Conservation (phyloP, 2,797 vertebrate genomes). For the Clarias fuscus region DNA sequence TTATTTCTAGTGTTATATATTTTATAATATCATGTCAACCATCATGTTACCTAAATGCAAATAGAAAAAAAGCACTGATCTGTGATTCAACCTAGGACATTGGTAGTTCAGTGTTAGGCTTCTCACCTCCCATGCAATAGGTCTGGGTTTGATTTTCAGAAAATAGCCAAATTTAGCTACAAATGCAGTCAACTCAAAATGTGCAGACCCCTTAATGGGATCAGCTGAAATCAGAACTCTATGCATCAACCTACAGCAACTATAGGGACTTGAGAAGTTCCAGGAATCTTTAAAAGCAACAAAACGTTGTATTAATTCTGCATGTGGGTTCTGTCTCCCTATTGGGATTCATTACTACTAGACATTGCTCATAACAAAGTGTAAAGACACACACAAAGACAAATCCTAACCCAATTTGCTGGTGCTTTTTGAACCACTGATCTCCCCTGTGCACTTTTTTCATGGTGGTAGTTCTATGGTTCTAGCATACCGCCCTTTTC, state of each 20-base stretch:
- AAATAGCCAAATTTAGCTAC: too few species aligned
- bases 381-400: not conserved
- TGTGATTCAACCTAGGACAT: not conserved
- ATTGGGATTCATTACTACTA: not conserved
- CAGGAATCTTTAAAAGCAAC: not conserved
- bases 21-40: too few species aligned
- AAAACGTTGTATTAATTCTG: not conserved
- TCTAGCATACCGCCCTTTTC: conserved; percentile 14
- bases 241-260: not conserved
- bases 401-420: not conserved
- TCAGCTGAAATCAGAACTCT: too few species aligned
- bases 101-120: too few species aligned
- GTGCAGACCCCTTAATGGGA: too few species aligned
- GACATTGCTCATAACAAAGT: not conserved
- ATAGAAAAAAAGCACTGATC: too few species aligned
- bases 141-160: too few species aligned
- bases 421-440: not conserved
- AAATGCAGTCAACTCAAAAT: too few species aligned
- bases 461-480: not conserved
- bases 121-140: too few species aligned
- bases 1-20: too few species aligned
- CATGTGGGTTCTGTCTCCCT: not conserved
- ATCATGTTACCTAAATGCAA: too few species aligned
- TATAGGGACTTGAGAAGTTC: not conserved
- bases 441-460: not conserved